Conservation (phyloP, 2,113 vertebrate species). For the Emydocephalus ijimae region DNA sequence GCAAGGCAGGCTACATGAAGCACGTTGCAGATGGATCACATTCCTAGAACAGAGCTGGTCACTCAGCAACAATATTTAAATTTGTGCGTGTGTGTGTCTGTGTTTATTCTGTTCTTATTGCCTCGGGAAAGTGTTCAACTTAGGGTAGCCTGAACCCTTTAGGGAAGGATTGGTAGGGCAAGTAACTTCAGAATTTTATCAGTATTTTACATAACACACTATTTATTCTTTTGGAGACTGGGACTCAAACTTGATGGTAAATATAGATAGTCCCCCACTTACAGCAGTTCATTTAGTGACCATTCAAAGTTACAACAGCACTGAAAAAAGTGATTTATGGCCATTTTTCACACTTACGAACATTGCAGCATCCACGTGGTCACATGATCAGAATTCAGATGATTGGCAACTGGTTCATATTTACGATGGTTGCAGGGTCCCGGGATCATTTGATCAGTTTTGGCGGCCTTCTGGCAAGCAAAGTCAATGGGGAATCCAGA, state of each 20-base stretch:
- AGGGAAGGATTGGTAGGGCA: no score
- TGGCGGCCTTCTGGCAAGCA: not conserved
- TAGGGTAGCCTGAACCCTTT: not conserved
- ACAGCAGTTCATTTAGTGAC: not conserved
- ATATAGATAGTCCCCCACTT: not conserved
- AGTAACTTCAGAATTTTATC: not conserved
- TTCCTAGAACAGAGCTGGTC: not conserved
- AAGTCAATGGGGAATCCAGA: not conserved
- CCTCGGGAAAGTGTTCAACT: not conserved
- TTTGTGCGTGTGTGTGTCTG: not conserved
- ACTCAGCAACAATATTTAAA: not conserved
- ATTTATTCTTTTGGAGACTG: not conserved
- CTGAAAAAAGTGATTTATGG: not conserved
- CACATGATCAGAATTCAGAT: not conserved
- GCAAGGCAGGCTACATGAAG: not conserved
- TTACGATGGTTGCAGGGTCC: not conserved
- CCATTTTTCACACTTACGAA: not conserved
- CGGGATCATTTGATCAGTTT: not conserved
- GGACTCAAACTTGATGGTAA: not conserved
- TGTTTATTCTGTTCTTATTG: not conserved
- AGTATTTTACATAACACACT: not conserved
- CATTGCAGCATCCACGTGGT: not conserved
- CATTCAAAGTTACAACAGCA: not conserved
- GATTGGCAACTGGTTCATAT: not conserved
- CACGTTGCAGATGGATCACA: not conserved